Conservation (phyloP, 2,113 vertebrate species). For the Muscicapa adusta region DNA sequence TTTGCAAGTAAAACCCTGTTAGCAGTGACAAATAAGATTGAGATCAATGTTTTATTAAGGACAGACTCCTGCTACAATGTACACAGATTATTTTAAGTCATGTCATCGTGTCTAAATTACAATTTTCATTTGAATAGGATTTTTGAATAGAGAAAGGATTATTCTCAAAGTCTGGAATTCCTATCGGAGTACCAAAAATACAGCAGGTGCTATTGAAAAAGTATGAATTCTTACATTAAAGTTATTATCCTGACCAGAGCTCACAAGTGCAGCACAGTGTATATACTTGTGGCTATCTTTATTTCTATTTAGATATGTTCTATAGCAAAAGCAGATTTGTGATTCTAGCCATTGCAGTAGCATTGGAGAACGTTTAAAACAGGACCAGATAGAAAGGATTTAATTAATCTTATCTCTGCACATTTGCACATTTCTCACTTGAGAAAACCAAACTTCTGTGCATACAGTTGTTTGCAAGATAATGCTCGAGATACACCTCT, state of each 20-base stretch:
- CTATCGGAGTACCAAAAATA: background rate
- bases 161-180: background rate
- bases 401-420: background rate
- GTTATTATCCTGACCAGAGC: background rate
- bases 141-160: slow-evolving; percentile 20
- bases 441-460: background rate
- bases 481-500: background rate
- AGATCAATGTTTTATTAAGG: slow-evolving; percentile 49
- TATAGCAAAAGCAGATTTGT: background rate
- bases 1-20: background rate
- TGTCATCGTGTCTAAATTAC: slow-evolving; percentile 20
- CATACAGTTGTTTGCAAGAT: background rate
- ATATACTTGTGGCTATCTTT: background rate
- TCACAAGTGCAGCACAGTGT: background rate
- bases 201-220: background rate
- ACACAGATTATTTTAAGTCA: slow-evolving; percentile 14
- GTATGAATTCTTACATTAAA: background rate
- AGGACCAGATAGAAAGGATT: background rate
- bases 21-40: background rate
- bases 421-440: background rate
- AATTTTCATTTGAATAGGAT: slow-evolving; percentile 40
- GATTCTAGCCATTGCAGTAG: background rate
- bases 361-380: background rate
- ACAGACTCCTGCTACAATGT: background rate
- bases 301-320: background rate